Percentiles rank a stretch among this genome's conserved stretches.
Conservation (phyloP, 2,797 vertebrate species). For the Euphonia xanthogaster region DNA sequence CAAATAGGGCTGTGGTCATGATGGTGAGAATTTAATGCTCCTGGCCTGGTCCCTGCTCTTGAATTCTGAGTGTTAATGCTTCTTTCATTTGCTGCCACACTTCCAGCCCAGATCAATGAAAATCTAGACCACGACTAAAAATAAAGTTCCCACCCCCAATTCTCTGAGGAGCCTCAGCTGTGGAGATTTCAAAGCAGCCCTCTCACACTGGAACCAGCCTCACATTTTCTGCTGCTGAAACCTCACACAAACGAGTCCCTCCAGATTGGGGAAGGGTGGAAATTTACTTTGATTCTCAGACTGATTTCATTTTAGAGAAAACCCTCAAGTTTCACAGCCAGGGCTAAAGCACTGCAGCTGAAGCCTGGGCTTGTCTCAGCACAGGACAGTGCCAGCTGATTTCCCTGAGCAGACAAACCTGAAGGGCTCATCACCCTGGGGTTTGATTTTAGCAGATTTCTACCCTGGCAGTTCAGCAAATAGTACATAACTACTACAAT, state of each 20-base stretch:
- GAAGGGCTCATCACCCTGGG: neutral
- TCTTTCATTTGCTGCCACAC: slow-evolving; percentile 49
- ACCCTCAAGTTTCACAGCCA: neutral
- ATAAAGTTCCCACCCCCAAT: slow-evolving; percentile 4
- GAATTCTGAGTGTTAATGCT: neutral
- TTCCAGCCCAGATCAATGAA: slow-evolving; percentile 34
- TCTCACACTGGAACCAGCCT: neutral
- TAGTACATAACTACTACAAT: neutral
- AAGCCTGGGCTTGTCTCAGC: neutral
- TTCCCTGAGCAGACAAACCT: neutral
- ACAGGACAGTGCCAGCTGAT: neutral
- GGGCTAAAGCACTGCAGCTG: neutral
- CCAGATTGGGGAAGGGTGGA: neutral
- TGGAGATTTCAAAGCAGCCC: slow-evolving; percentile 20
- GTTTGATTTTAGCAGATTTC: neutral
- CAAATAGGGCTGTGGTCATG: slow-evolving; percentile 44
- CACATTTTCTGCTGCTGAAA: neutral
- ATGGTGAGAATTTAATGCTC: slow-evolving; percentile 35
- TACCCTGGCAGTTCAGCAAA: neutral
- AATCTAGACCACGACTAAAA: slow-evolving; percentile 20
- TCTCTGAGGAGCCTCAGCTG: neutral
- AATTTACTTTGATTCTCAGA: neutral
- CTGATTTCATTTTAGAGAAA: neutral
- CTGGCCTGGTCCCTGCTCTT: neutral
- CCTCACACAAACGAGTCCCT: neutral